Base-by-base conservation (phyloP, 2,113 vertebrate species). In the Cyprinodon brontotheroides region DNA sequence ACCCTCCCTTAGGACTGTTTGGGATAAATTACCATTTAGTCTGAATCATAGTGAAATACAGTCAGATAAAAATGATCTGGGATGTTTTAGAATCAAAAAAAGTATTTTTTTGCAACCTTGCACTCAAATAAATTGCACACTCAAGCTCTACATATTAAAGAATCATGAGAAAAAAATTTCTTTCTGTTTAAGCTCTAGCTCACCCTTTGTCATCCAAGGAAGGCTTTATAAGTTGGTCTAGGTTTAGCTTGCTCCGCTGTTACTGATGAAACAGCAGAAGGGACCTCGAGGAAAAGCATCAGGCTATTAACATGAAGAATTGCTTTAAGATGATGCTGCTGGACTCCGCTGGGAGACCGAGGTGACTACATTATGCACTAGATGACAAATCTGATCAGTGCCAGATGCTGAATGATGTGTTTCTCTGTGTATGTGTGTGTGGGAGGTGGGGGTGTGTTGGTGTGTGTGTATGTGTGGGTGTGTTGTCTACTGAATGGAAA, bases 301-400 rank as follows among this genome's bases (percentile, higher is more conserved):
- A n/a, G 71, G 53, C 66, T 17, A 83, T 82, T 81, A 81, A 61
- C 66, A 38, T 81, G 81, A 87, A 70, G 77, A 87, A 85, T 70
- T 60, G 77, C 75, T 79, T 79, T 70, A 86, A 78, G 81, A 87
- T 82, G 8, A 84, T 79, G 72, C 69, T 73, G 65, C 45, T 41
- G 38, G 63, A 76, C 73, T 85, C 73, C 15, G 5, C 74, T 47
- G 43, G 83, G 77, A 83, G 64, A 82, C 74, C 50, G 70, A 36
- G 13, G 65, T 3, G 41, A 83, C 63, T 64, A 63, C 77, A 75
- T 86, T 81, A 86, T 60, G 61, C 43, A 71, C 57, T 45, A 68
- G 60, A 75, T 85, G 84, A 86, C 76, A 86, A 85, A 87, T 87
- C 47, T 62, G 82, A 83, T 77, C 67, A 61, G 74, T 14, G 67